Evolutionary conservation across 2,888 invertebrate species (phyloP).

Genomic region (Diaprepes abbreviatus): DNA sequence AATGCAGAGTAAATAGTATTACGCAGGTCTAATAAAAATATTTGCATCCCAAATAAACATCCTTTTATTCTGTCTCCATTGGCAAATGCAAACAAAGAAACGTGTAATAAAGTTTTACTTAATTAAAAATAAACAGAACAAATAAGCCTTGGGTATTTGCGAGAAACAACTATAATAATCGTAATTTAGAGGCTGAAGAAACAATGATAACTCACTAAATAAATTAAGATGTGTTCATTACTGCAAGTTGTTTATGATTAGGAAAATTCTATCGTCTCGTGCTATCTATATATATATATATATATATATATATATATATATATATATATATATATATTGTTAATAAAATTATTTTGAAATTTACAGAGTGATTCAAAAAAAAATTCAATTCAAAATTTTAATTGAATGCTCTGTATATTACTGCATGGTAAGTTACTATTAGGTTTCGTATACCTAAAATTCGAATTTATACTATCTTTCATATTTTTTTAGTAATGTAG

Average conservation of each 20-base stretch:
- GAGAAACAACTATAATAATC: conserved; percentile 8
- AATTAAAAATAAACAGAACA: conserved; percentile 30
- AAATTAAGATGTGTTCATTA: neutral
- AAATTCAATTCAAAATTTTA: too few relatives aligned
- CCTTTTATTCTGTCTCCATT: conserved; percentile 13
- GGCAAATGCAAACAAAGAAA: conserved; percentile 9
- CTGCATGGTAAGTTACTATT: too few relatives aligned
- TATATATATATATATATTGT: too few relatives aligned
- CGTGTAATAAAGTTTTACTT: conserved; percentile 18
- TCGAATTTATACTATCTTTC: too few relatives aligned
- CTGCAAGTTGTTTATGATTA: neutral
- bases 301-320: too few relatives aligned
- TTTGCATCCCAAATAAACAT: conserved; percentile 18
- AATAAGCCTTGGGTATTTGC: neutral
- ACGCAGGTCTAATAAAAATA: conserved; percentile 8
- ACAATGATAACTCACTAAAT: conserved; percentile 11
- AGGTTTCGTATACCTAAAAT: too few relatives aligned
- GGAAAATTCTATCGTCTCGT: too few relatives aligned
- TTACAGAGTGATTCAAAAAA: too few relatives aligned
- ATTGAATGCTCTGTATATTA: too few relatives aligned
- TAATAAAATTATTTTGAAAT: too few relatives aligned
- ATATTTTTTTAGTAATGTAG: too few relatives aligned
- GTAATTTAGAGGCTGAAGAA: conserved; percentile 14
- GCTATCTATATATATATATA: too few relatives aligned
- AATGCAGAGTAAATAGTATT: neutral